Conservation (phyloP, 2,113 vertebrate species). For the Emydocephalus ijimae region DNA sequence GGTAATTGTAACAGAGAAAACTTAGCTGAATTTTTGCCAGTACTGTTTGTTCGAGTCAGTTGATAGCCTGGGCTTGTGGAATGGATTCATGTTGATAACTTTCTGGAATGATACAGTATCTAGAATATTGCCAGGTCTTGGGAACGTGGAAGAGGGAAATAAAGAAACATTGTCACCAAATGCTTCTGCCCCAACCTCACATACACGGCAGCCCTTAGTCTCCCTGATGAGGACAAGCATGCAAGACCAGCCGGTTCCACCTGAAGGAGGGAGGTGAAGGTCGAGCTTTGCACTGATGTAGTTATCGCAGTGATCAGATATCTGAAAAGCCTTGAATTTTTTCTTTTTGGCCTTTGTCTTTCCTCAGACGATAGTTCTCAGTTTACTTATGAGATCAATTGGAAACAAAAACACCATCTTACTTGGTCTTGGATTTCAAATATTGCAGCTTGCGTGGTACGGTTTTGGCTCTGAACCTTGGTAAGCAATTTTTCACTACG, state of each 20-base stretch:
- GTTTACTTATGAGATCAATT: constrained; percentile 88
- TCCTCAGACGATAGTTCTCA: constrained; percentile 81
- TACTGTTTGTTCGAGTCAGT: not conserved
- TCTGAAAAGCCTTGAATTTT: not conserved
- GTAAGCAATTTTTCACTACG: constrained; percentile 57
- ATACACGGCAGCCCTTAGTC: not conserved
- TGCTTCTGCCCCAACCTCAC: not conserved
- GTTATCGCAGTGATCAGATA: not conserved
- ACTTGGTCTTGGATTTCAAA: constrained; percentile 84
- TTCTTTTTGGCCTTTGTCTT: not conserved
- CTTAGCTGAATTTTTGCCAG: not conserved
- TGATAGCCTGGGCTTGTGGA: not conserved
- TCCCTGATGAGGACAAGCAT: not conserved
- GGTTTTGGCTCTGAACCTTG: constrained; percentile 87
- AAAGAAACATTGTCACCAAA: not conserved
- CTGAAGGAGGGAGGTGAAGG: not conserved
- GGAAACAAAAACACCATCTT: constrained; percentile 90
- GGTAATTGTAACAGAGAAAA: constrained; percentile 57
- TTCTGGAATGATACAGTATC: not conserved
- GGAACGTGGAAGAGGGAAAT: not conserved
- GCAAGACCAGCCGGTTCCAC: not conserved
- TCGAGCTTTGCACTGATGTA: not conserved
- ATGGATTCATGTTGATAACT: not conserved
- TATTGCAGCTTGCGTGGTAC: constrained; percentile 85
- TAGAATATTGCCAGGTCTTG: not conserved